phyloP scores from a whole-genome alignment of 2,888 invertebrate species.

The Oscheius sp. region DNA sequence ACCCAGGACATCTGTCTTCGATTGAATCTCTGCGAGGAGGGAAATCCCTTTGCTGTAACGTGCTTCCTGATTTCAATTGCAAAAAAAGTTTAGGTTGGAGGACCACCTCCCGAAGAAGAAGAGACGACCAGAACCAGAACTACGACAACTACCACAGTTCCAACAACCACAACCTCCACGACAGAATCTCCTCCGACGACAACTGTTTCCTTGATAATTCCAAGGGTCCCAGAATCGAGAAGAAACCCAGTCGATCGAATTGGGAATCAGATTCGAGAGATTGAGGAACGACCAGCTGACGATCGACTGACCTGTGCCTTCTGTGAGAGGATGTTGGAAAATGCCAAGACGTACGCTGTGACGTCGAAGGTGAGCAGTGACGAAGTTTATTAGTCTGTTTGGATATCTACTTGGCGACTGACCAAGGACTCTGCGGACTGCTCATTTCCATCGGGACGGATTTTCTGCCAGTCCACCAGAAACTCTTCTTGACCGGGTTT shows the following conservation, averaged over 20 bases:
- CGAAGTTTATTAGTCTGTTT: neutral
- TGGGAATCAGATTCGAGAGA: conserved; percentile 32
- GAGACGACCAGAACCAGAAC: conserved; percentile 22
- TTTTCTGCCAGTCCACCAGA: too few relatives aligned
- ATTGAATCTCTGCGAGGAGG: conserved; percentile 62
- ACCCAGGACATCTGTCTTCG: conserved; percentile 63
- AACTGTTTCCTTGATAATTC: conserved; percentile 18
- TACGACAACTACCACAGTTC: conserved; percentile 16
- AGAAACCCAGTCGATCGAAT: conserved; percentile 35
- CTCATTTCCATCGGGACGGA: too few relatives aligned
- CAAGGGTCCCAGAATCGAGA: conserved; percentile 29
- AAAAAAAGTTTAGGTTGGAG: conserved; percentile 41
- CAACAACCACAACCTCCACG: conserved; percentile 7
- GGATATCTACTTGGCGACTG: too few relatives aligned
- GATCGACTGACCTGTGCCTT: conserved; percentile 65
- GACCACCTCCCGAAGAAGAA: conserved; percentile 43
- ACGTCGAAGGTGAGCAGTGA: conserved; percentile 52
- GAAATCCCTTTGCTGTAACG: conserved; percentile 51
- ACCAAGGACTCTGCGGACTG: too few relatives aligned
- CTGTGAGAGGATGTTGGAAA: conserved; percentile 66
- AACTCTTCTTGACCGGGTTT: too few relatives aligned
- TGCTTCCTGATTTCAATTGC: neutral
- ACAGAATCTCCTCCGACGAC: conserved; percentile 28
- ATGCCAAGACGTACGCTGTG: conserved; percentile 66
- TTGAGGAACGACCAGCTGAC: conserved; percentile 43